These are phyloP conservation scores for Tamias sibiricus DNA, from an alignment of 2,113 vertebrate genomes.

Conservation along the genomic window DNA sequence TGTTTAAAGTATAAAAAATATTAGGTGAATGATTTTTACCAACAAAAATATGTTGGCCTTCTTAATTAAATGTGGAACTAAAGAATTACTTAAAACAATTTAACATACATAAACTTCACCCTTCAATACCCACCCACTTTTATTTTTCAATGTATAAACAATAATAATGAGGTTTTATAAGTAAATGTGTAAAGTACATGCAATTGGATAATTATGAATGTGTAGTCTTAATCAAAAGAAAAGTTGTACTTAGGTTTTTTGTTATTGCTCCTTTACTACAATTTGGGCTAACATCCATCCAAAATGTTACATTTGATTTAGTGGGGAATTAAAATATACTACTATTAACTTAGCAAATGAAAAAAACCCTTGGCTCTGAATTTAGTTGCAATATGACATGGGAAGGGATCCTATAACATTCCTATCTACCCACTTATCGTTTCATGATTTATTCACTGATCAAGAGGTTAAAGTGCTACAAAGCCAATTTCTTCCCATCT, in stretches of 20 bases:
- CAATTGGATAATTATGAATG: conserved; percentile 45
- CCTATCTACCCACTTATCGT: not conserved
- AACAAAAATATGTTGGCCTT: not conserved
- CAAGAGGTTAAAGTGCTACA: not conserved
- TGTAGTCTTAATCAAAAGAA: not conserved
- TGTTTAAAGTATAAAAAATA: not conserved
- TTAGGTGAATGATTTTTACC: conserved; percentile 30
- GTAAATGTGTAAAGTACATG: conserved; percentile 11
- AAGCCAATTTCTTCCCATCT: not conserved
- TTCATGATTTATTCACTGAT: not conserved
- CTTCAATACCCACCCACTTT: not conserved
- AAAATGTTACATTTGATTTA: not conserved
- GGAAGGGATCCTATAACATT: not conserved
- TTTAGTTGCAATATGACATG: not conserved
- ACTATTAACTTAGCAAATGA: not conserved
- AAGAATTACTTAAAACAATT: conserved; percentile 14
- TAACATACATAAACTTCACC: not conserved
- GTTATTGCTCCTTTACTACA: not conserved
- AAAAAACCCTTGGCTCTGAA: not conserved
- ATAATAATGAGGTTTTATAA: not conserved
- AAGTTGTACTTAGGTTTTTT: not conserved
- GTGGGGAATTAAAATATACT: not conserved
- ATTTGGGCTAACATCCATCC: not conserved
- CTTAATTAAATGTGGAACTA: conserved; percentile 36
- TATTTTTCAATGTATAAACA: conserved; percentile 2